phyloP scores from a whole-genome alignment of 2,797 vertebrate genomes.

The Delichon dasypus region DNA sequence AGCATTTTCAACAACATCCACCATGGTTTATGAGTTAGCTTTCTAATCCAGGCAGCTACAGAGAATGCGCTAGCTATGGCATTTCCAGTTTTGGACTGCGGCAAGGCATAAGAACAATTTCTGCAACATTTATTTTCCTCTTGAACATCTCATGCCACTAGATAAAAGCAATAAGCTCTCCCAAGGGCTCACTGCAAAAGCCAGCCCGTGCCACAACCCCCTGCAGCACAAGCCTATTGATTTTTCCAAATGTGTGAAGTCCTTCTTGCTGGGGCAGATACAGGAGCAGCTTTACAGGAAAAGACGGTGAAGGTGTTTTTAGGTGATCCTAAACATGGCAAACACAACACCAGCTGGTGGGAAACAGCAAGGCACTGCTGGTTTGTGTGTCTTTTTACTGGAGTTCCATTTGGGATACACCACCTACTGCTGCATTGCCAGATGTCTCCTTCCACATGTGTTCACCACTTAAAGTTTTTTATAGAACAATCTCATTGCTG shows the following conservation, averaged over 20 bases:
- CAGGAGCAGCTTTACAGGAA: background rate
- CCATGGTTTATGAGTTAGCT: background rate
- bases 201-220: background rate
- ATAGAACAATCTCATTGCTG: background rate
- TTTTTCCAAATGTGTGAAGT: background rate
- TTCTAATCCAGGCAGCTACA: background rate
- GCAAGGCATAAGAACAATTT: background rate
- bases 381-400: background rate
- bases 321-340: background rate
- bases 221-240: background rate
- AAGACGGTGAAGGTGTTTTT: background rate
- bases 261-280: background rate
- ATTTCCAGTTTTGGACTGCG: background rate
- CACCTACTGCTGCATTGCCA: background rate
- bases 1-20: background rate
- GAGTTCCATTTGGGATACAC: background rate
- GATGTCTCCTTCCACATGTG: rapidly evolving
- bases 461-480: background rate
- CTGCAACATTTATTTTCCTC: background rate
- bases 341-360: background rate
- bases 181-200: background rate
- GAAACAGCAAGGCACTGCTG: background rate
- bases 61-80: background rate
- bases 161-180: background rate
- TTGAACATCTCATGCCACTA: background rate